phyloP scores from a whole-genome alignment of 1,140 invertebrate species.

The Brevipalpus yothersi region DNA sequence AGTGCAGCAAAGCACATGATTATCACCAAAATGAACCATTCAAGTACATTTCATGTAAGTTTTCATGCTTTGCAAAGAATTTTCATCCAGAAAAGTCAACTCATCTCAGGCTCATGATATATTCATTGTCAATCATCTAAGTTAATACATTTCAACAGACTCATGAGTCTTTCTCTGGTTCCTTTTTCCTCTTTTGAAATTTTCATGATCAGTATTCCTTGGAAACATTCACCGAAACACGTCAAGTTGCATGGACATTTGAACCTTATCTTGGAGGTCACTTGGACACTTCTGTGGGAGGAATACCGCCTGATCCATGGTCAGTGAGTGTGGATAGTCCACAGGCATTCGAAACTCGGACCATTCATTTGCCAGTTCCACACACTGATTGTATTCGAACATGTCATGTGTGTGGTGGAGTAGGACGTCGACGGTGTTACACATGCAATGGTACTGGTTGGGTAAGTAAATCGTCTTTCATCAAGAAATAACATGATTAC shows the following conservation, averaged over 20 bases:
- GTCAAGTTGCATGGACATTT: slow-evolving; percentile 28
- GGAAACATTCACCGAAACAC: slow-evolving; percentile 31
- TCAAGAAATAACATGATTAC: not conserved
- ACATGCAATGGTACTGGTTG: slow-evolving; percentile 26
- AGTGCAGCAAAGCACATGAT: slow-evolving; percentile 24
- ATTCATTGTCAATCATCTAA: not conserved
- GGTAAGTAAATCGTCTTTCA: not conserved
- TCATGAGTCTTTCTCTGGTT: not conserved
- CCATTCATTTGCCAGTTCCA: slow-evolving; percentile 26
- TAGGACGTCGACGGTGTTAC: slow-evolving; percentile 25
- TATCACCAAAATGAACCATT: slow-evolving; percentile 24
- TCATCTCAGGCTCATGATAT: no score
- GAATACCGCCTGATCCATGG: slow-evolving; percentile 28
- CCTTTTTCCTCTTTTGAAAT: slow-evolving; percentile 2
- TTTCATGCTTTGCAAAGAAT: not conserved
- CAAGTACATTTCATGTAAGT: slow-evolving; percentile 29
- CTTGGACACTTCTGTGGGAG: slow-evolving; percentile 16
- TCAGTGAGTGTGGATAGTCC: slow-evolving; percentile 23
- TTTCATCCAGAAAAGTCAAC: not conserved
- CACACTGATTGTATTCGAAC: slow-evolving; percentile 30
- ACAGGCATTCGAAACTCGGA: slow-evolving; percentile 23
- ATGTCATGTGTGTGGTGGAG: slow-evolving; percentile 28
- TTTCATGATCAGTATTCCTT: slow-evolving; percentile 22
- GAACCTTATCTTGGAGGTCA: slow-evolving; percentile 23
- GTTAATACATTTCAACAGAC: not conserved